These are phyloP conservation scores for Leuciscus idus DNA, from an alignment of 2,113 vertebrate species.

Conservation along the genomic window DNA sequence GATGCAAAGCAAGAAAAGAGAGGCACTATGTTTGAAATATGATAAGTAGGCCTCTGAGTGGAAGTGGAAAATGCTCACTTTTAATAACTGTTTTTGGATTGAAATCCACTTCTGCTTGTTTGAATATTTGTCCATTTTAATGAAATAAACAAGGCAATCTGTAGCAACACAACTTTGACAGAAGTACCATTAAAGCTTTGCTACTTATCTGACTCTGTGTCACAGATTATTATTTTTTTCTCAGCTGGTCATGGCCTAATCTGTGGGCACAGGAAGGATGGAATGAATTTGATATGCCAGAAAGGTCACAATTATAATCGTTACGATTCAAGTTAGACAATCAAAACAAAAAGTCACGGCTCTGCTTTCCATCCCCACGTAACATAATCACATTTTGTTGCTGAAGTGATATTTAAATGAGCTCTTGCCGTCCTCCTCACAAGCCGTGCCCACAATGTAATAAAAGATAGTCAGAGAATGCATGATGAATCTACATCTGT, in stretches of 20 bases:
- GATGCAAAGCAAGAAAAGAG: constrained; percentile 48
- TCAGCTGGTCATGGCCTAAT: neutral
- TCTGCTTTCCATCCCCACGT: neutral
- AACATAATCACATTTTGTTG: neutral
- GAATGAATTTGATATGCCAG: constrained; percentile 10
- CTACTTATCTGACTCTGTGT: neutral
- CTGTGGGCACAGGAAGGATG: neutral
- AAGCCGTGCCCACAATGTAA: constrained; percentile 37
- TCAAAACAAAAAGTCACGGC: constrained; percentile 16
- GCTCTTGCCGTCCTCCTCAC: constrained; percentile 39
- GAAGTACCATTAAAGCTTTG: neutral
- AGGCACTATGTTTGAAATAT: constrained; percentile 50
- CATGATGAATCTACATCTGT: constrained; percentile 47
- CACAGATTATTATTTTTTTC: neutral
- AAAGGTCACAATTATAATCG: constrained; percentile 29
- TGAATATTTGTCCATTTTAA: constrained; percentile 6
- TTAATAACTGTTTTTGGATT: constrained; percentile 9
- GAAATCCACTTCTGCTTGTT: constrained; percentile 14
- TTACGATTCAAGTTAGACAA: constrained; percentile 12
- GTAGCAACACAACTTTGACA: neutral
- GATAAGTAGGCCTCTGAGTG: constrained; percentile 11
- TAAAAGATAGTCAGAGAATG: constrained; percentile 29
- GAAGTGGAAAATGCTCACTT: constrained; percentile 2
- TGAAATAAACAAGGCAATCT: constrained; percentile 22
- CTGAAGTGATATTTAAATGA: constrained; percentile 44